Conservation (phyloP, 1,140 invertebrate genomes). For the Caenorhabditis remanei region DNA sequence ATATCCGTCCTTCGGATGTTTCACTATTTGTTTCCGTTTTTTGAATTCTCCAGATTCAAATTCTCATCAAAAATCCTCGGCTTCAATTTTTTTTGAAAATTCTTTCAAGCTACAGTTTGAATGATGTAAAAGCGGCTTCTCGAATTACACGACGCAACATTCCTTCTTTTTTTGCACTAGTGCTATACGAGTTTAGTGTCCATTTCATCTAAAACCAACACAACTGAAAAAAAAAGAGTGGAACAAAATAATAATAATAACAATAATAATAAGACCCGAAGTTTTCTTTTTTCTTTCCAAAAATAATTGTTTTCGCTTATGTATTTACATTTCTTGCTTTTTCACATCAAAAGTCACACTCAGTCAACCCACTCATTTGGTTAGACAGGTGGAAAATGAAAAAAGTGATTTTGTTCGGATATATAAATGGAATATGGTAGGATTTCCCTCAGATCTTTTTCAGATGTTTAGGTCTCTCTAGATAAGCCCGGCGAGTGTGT, state of each 20-base stretch:
- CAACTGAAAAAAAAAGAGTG: not conserved
- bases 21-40: not conserved
- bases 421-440: slow-evolving; percentile 43
- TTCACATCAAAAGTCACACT: slow-evolving; percentile 43
- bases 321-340: not conserved
- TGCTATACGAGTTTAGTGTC: slow-evolving; percentile 36
- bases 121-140: slow-evolving; percentile 53
- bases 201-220: slow-evolving; percentile 2
- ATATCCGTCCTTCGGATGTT: too few species aligned
- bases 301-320: slow-evolving; percentile 46
- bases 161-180: not conserved
- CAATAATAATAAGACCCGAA: not conserved
- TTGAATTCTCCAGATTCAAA: not conserved
- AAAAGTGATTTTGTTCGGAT: slow-evolving; percentile 21
- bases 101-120: slow-evolving; percentile 6
- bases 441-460: not conserved
- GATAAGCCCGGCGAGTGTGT: not conserved
- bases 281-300: slow-evolving; percentile 2
- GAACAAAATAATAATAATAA: not conserved
- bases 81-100: not conserved
- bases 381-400: slow-evolving; percentile 9
- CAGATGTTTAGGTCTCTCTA: not conserved
- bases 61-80: too few species aligned
- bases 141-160: slow-evolving; percentile 30
- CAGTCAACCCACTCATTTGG: not conserved